Percentiles rank a stretch among this genome's conserved stretches.
Evolutionary conservation across 2,888 invertebrate genomes (phyloP).

Genomic region (Beris morrisii): DNA sequence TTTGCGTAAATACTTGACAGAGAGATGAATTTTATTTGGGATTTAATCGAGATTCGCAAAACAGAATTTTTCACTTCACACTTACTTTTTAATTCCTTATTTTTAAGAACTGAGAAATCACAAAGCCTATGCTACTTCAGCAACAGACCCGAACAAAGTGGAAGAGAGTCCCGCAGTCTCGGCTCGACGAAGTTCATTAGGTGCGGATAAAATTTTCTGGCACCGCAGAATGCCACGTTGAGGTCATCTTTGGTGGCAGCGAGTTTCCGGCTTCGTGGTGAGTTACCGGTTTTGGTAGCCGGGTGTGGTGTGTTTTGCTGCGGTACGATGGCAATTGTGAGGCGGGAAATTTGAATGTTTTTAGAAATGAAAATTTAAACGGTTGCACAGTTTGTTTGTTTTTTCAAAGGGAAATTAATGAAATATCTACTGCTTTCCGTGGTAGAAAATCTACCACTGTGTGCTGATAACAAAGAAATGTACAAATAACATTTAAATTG

Average conservation of each 20-base stretch:
- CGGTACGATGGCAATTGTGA: not conserved
- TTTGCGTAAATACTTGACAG: too few relatives aligned
- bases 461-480: too few relatives aligned
- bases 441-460: too few relatives aligned
- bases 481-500: too few relatives aligned
- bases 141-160: constrained; percentile 72
- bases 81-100: constrained; percentile 36
- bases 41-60: not conserved
- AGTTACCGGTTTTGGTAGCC: not conserved
- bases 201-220: constrained; percentile 6
- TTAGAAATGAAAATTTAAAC: too few relatives aligned
- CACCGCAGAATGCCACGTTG: constrained; percentile 41
- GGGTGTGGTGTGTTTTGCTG: not conserved
- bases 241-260: constrained; percentile 36
- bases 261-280: constrained; percentile 37
- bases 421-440: too few relatives aligned
- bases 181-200: constrained; percentile 39
- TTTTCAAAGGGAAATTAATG: too few relatives aligned
- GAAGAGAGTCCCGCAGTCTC: constrained; percentile 61
- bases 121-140: constrained; percentile 62
- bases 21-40: not conserved
- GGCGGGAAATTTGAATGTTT: too few relatives aligned
- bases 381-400: too few relatives aligned
- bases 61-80: constrained; percentile 27
- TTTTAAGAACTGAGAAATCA: constrained; percentile 47